Evolutionary conservation across 2,113 vertebrate species (phyloP).

Genomic region (Ancistrus triradiatus): DNA sequence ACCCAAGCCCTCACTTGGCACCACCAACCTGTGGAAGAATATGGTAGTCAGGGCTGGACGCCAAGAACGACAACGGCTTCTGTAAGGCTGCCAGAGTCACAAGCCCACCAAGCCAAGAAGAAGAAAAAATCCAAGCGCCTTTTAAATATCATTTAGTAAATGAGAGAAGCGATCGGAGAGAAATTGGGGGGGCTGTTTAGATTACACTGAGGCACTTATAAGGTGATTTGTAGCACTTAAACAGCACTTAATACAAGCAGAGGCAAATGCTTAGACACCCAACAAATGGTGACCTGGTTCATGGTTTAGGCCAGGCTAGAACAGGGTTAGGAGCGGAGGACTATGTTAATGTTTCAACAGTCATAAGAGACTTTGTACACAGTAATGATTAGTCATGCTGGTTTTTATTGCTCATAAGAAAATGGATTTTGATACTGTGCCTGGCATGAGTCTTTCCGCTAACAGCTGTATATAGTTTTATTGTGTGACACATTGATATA

Average conservation of each 20-base stretch:
- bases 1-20: conserved; percentile 61
- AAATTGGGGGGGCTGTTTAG: conserved; percentile 40
- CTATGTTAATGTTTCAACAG: conserved; percentile 47
- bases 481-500: background rate
- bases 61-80: conserved; percentile 61
- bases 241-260: conserved; percentile 46
- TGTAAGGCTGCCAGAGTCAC: conserved; percentile 57
- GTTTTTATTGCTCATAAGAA: conserved; percentile 39
- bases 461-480: background rate
- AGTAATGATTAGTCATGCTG: conserved; percentile 8
- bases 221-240: conserved; percentile 56
- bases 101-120: conserved; percentile 33
- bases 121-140: conserved; percentile 62
- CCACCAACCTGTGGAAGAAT: conserved; percentile 46
- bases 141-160: conserved; percentile 69
- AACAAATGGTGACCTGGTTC: background rate
- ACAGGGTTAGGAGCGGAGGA: background rate
- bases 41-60: conserved; percentile 56
- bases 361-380: conserved; percentile 30
- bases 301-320: conserved; percentile 9
- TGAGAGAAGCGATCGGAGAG: conserved; percentile 50
- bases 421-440: conserved; percentile 49
- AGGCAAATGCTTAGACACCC: background rate
- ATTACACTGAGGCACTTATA: conserved; percentile 50
- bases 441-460: conserved; percentile 14